phyloP scores from a whole-genome alignment of 2,888 invertebrate species.

The Galeopsomyia nigrocyanea region DNA sequence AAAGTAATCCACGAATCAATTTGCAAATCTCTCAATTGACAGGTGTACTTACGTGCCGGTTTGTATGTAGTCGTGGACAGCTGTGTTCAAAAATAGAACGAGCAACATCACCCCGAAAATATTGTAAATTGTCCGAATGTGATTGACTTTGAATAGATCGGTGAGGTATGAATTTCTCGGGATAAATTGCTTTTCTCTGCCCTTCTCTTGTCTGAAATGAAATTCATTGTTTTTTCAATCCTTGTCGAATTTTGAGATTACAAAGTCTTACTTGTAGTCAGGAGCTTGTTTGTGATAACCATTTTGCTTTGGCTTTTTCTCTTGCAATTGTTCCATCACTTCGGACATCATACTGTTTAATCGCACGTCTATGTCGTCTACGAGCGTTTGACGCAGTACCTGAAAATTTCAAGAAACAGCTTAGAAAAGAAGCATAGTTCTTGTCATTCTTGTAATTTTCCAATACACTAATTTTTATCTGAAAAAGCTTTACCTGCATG shows the following conservation, averaged over 20 bases:
- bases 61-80: constrained; percentile 80
- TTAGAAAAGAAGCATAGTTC: neutral
- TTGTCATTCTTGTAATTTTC: no score
- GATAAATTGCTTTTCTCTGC: constrained; percentile 76
- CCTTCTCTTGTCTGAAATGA: constrained; percentile 51
- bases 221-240: constrained; percentile 31
- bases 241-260: constrained; percentile 34
- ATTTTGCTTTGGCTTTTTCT: constrained; percentile 4
- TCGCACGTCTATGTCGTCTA: constrained; percentile 50
- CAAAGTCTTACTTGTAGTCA: constrained; percentile 17
- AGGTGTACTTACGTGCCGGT: constrained; percentile 80
- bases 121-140: constrained; percentile 87
- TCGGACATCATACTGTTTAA: constrained; percentile 56
- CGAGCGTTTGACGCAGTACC: constrained; percentile 53
- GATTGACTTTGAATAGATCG: constrained; percentile 81
- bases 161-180: constrained; percentile 84
- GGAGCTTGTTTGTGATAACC: constrained; percentile 8
- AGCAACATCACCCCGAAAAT: constrained; percentile 85
- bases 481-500: constrained; percentile 52
- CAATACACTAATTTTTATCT: no score
- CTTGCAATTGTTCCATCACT: constrained; percentile 40
- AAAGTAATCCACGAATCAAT: no score
- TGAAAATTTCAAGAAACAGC: constrained; percentile 33
- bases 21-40: neutral
- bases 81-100: constrained; percentile 79